Evolutionary conservation across 1,140 invertebrate species (phyloP), one percentile per base, ranked within the genome.

Genomic region (Archegozetes longisetosus): DNA sequence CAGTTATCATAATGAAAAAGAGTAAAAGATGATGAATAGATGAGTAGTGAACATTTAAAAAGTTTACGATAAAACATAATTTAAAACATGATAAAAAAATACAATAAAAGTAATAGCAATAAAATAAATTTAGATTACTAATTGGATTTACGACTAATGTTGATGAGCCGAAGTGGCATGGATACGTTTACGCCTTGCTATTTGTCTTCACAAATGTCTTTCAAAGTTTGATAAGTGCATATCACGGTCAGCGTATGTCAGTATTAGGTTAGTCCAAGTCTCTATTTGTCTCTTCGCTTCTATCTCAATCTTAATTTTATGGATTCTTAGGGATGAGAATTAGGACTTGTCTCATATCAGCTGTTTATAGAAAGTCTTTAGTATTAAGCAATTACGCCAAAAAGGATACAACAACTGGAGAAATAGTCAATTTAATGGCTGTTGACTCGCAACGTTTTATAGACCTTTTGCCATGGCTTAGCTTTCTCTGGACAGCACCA

Each of bases 151-250:
- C 27, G 3, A 14, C 57, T 86, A 66, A 69, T 68, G 20, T 87
- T 84, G 28, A 53, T 25, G 80, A 86, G 64, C 72, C 80, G 2
- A 66, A 79, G 65, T 94, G 90, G 89, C 85, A 85, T 70, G 92
- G 91, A 23, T 86, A 84, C 64, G 70, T 91, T 3, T 95, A 88
- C 72, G 82, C 88, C 13, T 57, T 49, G 0, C 70, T 79, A 2
- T 64, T 70, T 2, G 66, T 75, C 64, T 68, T 75, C 26, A 9
- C 64, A 13, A 54, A 40, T 40, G 17, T 40, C 6, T 40, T 40
- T 17, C 6, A 40, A 6, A 40, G 32, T 40, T 40, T 40, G 32
- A 17, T 40, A 6, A 40, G 6, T 40, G 32, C 32, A 6, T 40
- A 40, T 17, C 32, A 40, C 17, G 6, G 6, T 17, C 32, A 40